These are phyloP conservation scores for Cassiopea xamachana DNA, from an alignment of 30 jellyfish, hydroid and myxozoan genomes.

Conservation along the genomic window DNA sequence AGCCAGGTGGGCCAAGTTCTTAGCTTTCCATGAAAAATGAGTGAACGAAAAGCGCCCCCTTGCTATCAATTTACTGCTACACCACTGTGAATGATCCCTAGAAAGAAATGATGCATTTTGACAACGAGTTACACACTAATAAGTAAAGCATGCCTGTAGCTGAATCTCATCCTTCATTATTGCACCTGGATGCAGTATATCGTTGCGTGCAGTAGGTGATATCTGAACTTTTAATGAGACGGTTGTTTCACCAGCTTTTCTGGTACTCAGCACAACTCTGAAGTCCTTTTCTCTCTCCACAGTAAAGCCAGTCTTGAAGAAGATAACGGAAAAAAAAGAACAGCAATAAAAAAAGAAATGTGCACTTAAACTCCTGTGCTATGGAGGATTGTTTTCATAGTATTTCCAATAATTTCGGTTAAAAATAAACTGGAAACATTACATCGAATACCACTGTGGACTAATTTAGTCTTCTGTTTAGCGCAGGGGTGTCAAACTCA, in stretches of 20 bases:
- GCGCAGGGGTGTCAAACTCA: too few relatives aligned
- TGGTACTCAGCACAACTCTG: slow-evolving; percentile 74
- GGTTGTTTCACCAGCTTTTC: slow-evolving; percentile 80
- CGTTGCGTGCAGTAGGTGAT: neutral
- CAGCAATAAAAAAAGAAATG: neutral
- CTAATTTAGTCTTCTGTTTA: too few relatives aligned
- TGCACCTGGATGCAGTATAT: slow-evolving; percentile 50
- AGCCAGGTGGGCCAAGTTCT: too few relatives aligned
- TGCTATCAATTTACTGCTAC: too few relatives aligned
- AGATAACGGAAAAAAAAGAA: neutral
- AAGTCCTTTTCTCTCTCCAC: slow-evolving; percentile 78
- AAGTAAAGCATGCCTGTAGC: slow-evolving; percentile 59
- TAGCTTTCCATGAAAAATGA: too few relatives aligned
- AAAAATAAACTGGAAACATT: too few relatives aligned
- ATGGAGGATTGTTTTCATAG: too few relatives aligned
- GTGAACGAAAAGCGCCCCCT: too few relatives aligned
- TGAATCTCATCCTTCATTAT: slow-evolving; percentile 82
- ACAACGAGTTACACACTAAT: too few relatives aligned
- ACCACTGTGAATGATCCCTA: neutral
- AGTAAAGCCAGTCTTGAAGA: slow-evolving; percentile 81
- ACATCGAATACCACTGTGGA: too few relatives aligned
- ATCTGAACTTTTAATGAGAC: slow-evolving; percentile 79
- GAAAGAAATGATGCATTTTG: neutral
- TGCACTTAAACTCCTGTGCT: neutral
- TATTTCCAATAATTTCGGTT: too few relatives aligned